Conservation (phyloP, 2,113 vertebrate species). For the Lampris megalopsis region DNA sequence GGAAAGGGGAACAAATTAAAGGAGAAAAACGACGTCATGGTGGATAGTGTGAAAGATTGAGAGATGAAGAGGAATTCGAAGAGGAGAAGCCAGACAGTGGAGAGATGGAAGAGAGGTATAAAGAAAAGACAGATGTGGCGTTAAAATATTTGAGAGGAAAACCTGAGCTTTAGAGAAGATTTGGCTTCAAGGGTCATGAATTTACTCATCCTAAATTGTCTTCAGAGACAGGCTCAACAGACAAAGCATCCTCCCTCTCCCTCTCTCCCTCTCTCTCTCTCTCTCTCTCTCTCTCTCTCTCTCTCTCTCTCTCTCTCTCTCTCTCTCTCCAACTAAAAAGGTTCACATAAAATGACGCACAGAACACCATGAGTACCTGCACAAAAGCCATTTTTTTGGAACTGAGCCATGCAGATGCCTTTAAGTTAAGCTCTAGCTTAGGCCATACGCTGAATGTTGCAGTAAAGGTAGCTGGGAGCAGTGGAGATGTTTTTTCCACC, state of each 20-base stretch:
- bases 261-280: neutral
- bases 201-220: neutral
- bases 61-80: slow-evolving; percentile 12
- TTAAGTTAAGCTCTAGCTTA: too few relatives aligned
- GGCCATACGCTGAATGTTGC: too few relatives aligned
- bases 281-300: neutral
- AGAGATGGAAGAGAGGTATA: too few relatives aligned
- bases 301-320: neutral
- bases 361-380: too few relatives aligned
- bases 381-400: too few relatives aligned
- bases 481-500: too few relatives aligned
- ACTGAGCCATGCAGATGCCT: too few relatives aligned
- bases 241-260: neutral
- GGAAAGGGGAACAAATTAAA: slow-evolving; percentile 22
- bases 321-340: neutral
- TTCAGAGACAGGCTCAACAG: too few relatives aligned
- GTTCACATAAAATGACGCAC: too few relatives aligned
- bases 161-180: neutral
- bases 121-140: too few relatives aligned
- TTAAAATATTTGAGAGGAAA: too few relatives aligned
- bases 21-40: neutral
- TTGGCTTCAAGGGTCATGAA: neutral
- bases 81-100: neutral
- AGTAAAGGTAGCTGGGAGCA: too few relatives aligned
- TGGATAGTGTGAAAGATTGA: slow-evolving; percentile 17